Evolutionary conservation across 2,113 vertebrate genomes (phyloP).

Genomic region (Salvelinus sp.): DNA sequence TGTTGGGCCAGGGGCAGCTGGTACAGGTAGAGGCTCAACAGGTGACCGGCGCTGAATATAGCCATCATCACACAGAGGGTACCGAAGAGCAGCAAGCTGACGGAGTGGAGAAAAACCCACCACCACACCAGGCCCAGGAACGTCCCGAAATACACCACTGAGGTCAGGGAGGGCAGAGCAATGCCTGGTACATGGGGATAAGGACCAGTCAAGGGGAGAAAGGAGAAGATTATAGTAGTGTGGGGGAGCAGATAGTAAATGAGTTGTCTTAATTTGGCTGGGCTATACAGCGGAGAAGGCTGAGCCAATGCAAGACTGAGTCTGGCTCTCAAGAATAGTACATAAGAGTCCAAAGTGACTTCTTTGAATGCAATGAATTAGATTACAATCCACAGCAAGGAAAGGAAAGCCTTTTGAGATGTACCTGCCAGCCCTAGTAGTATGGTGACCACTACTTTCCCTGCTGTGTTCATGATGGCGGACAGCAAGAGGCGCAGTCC

Average conservation of each 20-base stretch:
- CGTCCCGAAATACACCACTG: slow-evolving; percentile 73
- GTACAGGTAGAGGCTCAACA: slow-evolving; percentile 77
- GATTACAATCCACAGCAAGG: too few species aligned
- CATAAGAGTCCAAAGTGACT: too few species aligned
- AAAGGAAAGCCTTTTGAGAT: too few species aligned
- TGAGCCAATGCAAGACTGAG: too few species aligned
- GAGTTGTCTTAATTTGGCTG: too few species aligned
- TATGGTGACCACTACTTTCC: slow-evolving; percentile 77
- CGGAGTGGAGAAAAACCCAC: slow-evolving; percentile 73
- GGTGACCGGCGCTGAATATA: slow-evolving; percentile 76
- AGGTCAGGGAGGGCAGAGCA: slow-evolving; percentile 77
- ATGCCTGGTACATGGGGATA: slow-evolving; percentile 64
- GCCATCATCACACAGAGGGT: slow-evolving; percentile 77
- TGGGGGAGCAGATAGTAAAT: too few species aligned
- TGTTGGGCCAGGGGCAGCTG: slow-evolving; percentile 77
- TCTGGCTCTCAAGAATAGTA: too few species aligned
- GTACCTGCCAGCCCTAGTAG: slow-evolving; percentile 81
- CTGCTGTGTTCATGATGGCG: slow-evolving; percentile 67
- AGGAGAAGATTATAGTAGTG: not conserved
- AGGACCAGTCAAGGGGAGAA: slow-evolving; percentile 1
- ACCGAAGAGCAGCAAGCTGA: slow-evolving; percentile 73
- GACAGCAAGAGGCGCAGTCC: slow-evolving; percentile 70
- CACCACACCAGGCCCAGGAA: slow-evolving; percentile 80
- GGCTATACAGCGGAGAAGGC: not conserved
- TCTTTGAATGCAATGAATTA: too few species aligned